Evolutionary conservation across 2,888 invertebrate species (phyloP).

Genomic region (Lycia hirtaria): DNA sequence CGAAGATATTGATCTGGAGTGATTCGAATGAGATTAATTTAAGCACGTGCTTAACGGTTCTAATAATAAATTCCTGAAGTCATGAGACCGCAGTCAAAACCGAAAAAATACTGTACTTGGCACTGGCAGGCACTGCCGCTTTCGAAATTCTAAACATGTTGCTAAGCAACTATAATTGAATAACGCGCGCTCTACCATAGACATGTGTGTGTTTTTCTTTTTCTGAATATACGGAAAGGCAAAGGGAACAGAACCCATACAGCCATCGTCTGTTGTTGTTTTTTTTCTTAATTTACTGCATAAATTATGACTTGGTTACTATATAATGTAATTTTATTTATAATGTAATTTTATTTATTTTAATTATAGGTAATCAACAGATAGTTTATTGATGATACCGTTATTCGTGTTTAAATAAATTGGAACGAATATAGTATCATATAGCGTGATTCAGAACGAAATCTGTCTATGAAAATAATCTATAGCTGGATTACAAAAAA

Average conservation of each 20-base stretch:
- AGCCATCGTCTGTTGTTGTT: no score
- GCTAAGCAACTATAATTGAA: conserved; percentile 79
- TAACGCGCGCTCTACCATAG: conserved; percentile 66
- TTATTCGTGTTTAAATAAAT: no score
- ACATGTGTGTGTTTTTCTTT: conserved; percentile 21
- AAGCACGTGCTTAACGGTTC: conserved; percentile 19
- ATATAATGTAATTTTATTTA: no score
- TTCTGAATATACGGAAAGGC: no score
- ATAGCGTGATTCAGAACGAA: no score
- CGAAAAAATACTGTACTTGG: conserved; percentile 53
- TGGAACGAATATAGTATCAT: no score
- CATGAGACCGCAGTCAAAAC: conserved; percentile 50
- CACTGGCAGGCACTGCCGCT: conserved; percentile 42
- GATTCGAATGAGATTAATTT: background rate
- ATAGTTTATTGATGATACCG: no score
- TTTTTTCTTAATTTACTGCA: background rate
- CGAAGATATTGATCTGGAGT: background rate
- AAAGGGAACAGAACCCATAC: no score
- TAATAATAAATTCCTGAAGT: conserved; percentile 20
- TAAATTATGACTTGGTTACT: background rate
- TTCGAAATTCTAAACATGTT: conserved; percentile 59
- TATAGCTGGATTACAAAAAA: background rate
- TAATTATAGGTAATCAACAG: no score
- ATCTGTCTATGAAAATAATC: no score
- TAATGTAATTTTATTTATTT: no score